Conservation (phyloP, 1,140 invertebrate genomes). For the Drosophila bocki region DNA sequence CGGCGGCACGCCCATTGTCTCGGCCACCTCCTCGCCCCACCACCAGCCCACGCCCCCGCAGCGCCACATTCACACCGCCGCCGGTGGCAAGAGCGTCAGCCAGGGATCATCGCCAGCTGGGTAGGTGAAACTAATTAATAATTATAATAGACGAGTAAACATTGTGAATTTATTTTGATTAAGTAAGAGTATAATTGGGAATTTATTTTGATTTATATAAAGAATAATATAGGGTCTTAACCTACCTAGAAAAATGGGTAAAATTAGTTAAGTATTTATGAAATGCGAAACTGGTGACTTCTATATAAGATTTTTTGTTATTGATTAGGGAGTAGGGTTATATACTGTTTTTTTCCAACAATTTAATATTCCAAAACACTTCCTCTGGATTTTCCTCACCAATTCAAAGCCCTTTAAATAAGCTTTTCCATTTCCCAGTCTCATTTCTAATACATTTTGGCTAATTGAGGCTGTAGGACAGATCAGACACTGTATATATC, state of each 20-base stretch:
- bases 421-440: slow-evolving; percentile 32
- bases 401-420: slow-evolving; percentile 18
- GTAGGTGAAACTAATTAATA: slow-evolving; percentile 46
- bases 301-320: too few relatives aligned
- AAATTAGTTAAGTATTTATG: not conserved
- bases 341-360: not conserved
- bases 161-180: not conserved
- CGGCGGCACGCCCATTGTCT: slow-evolving; percentile 68
- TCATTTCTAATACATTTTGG: slow-evolving; percentile 19
- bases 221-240: not conserved
- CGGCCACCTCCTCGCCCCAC: slow-evolving; percentile 76
- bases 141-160: not conserved
- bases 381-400: slow-evolving; percentile 1
- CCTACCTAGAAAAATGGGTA: not conserved
- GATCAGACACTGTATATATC: slow-evolving; percentile 4
- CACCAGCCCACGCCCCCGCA: slow-evolving; percentile 76
- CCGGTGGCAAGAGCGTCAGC: slow-evolving; percentile 64
- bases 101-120: slow-evolving; percentile 81
- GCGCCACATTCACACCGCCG: slow-evolving; percentile 62
- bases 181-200: not conserved
- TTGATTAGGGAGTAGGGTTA: not conserved
- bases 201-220: not conserved
- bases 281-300: too few relatives aligned
- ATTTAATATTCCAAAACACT: not conserved
- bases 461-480: slow-evolving; percentile 26